Evolutionary conservation across 2,113 vertebrate species (phyloP).

Genomic region (Thunnus thynnus): DNA sequence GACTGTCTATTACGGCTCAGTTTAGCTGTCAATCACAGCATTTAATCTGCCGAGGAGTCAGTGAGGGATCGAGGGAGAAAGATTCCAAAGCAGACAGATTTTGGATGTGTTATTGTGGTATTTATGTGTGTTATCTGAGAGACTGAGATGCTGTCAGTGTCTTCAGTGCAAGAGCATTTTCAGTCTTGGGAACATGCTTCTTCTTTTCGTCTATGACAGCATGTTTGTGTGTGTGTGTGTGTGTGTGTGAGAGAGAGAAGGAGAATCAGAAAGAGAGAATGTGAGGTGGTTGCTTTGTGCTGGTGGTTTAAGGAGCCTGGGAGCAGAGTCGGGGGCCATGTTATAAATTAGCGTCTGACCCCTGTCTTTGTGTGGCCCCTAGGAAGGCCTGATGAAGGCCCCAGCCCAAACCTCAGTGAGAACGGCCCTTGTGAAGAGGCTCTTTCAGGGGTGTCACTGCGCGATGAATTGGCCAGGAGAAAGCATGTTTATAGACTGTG

Average conservation of each 20-base stretch:
- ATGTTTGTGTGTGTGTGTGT: constrained; percentile 23
- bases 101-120: neutral
- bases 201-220: neutral
- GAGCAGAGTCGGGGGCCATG: constrained; percentile 79
- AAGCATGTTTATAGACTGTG: constrained; percentile 95
- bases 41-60: constrained; percentile 52
- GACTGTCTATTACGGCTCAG: constrained; percentile 72
- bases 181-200: neutral
- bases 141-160: neutral
- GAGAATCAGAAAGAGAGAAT: constrained; percentile 40
- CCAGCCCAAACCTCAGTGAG: constrained; percentile 77
- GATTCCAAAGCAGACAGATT: constrained; percentile 19
- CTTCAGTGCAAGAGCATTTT: neutral
- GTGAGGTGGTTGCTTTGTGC: constrained; percentile 63
- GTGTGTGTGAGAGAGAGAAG: constrained; percentile 27
- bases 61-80: constrained; percentile 36
- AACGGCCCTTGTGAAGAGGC: constrained; percentile 78
- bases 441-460: constrained; percentile 87
- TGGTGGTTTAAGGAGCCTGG: constrained; percentile 77
- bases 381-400: constrained; percentile 74
- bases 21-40: constrained; percentile 78
- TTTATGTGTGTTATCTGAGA: constrained; percentile 10
- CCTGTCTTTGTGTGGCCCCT: constrained; percentile 79
- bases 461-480: constrained; percentile 88
- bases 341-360: constrained; percentile 87